Percentiles rank a stretch among this genome's conserved stretches.
These are phyloP conservation scores for Anguilla japonica DNA, from an alignment of 2,113 vertebrate genomes.

Conservation along the genomic window DNA sequence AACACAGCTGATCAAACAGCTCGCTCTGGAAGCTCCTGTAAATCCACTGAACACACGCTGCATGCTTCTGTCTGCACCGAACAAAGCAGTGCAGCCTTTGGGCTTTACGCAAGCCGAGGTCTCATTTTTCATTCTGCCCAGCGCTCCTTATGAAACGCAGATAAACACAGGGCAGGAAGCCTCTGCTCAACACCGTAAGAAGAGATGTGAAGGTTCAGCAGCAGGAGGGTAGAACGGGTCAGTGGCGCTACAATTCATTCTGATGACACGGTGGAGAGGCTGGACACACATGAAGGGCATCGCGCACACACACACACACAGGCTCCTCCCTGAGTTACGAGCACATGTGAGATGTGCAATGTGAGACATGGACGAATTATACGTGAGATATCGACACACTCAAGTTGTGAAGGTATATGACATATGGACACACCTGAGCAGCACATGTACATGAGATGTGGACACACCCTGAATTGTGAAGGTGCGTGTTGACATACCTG, in stretches of 20 bases:
- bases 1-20: slow-evolving; percentile 73
- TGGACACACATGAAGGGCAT: background rate
- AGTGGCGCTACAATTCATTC: background rate
- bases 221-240: background rate
- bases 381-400: too few relatives aligned
- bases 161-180: background rate
- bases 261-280: background rate
- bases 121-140: background rate
- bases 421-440: too few relatives aligned
- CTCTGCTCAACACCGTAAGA: background rate
- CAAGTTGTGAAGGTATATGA: too few relatives aligned
- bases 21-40: slow-evolving; percentile 65
- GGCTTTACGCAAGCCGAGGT: background rate
- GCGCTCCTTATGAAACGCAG: background rate
- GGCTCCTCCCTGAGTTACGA: too few relatives aligned
- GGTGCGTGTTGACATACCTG: slow-evolving; percentile 68
- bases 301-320: background rate
- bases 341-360: too few relatives aligned
- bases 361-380: too few relatives aligned
- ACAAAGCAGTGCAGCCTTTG: slow-evolving; percentile 41
- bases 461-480: background rate
- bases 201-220: background rate
- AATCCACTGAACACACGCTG: slow-evolving; percentile 72
- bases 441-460: background rate
- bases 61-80: slow-evolving; percentile 55